phyloP scores from a whole-genome alignment of 2,113 vertebrate species.

The Uria aalge region DNA sequence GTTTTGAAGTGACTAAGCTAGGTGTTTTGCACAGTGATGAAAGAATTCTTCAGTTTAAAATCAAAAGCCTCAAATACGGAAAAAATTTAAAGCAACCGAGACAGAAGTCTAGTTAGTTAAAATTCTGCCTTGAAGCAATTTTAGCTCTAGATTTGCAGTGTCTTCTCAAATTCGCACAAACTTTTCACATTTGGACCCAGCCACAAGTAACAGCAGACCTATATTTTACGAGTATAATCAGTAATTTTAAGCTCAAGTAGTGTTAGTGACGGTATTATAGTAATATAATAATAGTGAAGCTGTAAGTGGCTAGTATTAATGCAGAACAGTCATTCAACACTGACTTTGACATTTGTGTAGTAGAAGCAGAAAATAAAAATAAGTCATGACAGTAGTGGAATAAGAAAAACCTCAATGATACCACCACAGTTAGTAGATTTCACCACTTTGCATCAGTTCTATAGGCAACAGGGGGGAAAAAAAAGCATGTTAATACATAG shows the following conservation, averaged over 20 bases:
- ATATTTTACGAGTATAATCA: background rate
- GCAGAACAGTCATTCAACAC: background rate
- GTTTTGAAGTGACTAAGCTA: background rate
- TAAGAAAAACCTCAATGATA: background rate
- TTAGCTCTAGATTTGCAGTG: background rate
- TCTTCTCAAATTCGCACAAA: background rate
- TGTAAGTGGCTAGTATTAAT: background rate
- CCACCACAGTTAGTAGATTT: background rate
- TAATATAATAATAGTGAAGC: background rate
- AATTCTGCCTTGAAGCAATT: background rate
- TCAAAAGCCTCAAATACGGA: background rate
- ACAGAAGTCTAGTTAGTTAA: background rate
- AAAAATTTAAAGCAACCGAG: background rate
- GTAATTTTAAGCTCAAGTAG: background rate
- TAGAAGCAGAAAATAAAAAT: background rate
- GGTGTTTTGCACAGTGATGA: background rate
- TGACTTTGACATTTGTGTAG: background rate
- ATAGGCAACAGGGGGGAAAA: rapidly evolving
- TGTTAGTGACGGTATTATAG: background rate
- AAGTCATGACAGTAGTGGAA: background rate
- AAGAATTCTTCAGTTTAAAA: background rate
- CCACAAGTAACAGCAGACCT: background rate
- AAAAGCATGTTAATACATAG: background rate
- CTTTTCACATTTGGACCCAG: background rate
- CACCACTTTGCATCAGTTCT: background rate